These are phyloP conservation scores for Furcifer pardalis DNA, from an alignment of 2,797 vertebrate species.

Conservation along the genomic window DNA sequence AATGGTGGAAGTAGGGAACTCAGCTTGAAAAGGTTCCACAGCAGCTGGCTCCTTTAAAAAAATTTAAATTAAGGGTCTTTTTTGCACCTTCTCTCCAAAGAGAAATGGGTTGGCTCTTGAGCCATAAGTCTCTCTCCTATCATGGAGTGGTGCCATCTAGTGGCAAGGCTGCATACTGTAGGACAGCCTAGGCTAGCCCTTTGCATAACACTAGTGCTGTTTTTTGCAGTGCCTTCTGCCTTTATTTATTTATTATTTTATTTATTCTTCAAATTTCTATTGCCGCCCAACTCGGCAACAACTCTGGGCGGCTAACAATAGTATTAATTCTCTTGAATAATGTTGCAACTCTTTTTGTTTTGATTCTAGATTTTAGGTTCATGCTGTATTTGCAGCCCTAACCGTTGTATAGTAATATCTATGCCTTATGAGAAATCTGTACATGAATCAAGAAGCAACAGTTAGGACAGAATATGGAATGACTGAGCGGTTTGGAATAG, in stretches of 20 bases:
- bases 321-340: not conserved
- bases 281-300: too few relatives aligned
- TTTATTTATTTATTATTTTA: too few relatives aligned
- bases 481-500: too few relatives aligned
- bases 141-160: constrained; percentile 15
- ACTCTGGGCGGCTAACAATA: too few relatives aligned
- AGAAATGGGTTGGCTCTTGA: not conserved
- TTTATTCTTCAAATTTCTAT: too few relatives aligned
- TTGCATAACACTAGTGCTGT: not conserved
- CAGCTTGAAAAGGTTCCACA: too few relatives aligned
- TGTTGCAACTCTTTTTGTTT: not conserved
- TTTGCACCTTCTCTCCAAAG: not conserved
- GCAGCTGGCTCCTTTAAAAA: too few relatives aligned
- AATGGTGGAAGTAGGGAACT: too few relatives aligned
- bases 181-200: not conserved
- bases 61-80: not conserved
- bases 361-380: not conserved
- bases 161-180: constrained; percentile 2
- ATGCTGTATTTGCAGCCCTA: not conserved
- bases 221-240: not conserved
- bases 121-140: not conserved
- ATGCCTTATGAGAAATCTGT: too few relatives aligned
- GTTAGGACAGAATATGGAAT: too few relatives aligned
- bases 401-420: too few relatives aligned
- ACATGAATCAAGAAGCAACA: too few relatives aligned